Conservation (phyloP, 2,113 vertebrate genomes). For the Tonatia bakeri region DNA sequence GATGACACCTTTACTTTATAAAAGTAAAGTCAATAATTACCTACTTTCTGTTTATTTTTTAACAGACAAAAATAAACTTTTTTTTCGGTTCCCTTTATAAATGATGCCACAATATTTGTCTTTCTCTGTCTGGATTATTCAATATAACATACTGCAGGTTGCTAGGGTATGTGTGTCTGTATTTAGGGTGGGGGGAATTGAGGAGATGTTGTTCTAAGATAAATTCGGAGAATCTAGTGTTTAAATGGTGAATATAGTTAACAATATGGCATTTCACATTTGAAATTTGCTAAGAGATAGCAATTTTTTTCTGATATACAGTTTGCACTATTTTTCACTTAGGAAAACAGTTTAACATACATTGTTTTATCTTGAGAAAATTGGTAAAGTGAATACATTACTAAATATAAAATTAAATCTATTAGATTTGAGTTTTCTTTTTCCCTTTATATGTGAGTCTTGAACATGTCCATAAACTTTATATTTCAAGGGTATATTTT, state of each 20-base stretch:
- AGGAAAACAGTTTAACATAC: background rate
- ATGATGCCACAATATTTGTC: background rate
- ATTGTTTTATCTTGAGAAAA: background rate
- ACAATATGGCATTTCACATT: background rate
- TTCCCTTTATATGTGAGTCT: background rate
- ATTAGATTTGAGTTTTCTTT: background rate
- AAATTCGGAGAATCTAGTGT: background rate
- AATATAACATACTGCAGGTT: background rate
- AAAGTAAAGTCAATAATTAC: background rate
- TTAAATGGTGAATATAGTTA: background rate
- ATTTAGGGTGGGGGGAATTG: too few species aligned
- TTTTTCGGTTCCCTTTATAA: background rate
- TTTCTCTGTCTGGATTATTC: background rate
- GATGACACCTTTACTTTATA: background rate
- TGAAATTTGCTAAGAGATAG: background rate
- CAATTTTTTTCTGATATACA: background rate
- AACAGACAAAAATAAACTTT: background rate
- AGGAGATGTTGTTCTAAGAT: background rate
- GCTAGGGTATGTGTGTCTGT: background rate
- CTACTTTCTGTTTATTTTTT: background rate
- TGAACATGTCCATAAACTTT: background rate
- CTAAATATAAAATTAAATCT: background rate
- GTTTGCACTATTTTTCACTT: background rate
- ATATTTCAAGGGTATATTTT: background rate
- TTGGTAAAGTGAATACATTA: background rate